phyloP scores from a whole-genome alignment of 2,797 vertebrate species.

The Paratrypauchen microcephalus region DNA sequence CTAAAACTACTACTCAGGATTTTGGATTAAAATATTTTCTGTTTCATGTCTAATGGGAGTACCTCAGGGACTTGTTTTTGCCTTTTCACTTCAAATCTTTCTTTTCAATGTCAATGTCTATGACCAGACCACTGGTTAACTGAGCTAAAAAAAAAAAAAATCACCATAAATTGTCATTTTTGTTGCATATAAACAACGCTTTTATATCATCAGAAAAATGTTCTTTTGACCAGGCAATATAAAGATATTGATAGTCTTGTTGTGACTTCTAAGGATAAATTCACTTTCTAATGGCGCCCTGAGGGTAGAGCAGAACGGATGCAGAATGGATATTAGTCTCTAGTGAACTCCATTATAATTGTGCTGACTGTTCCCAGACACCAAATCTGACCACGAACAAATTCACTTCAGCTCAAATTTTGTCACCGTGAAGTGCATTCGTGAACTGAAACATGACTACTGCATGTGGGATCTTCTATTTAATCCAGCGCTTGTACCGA shows the following conservation, averaged over 20 bases:
- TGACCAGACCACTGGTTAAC: background rate
- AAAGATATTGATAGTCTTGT: slow-evolving; percentile 7
- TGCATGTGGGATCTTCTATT: background rate
- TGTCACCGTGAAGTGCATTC: background rate
- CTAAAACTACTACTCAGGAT: background rate
- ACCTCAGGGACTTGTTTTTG: background rate
- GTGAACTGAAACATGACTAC: slow-evolving; percentile 6
- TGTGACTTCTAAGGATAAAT: slow-evolving; percentile 3
- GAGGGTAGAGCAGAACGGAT: background rate
- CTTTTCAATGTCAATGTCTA: background rate
- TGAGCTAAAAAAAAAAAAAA: background rate
- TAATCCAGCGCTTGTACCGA: background rate
- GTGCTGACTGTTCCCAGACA: slow-evolving; percentile 1
- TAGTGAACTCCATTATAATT: slow-evolving; percentile 8
- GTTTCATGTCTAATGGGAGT: background rate
- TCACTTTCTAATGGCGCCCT: background rate
- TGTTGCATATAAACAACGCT: background rate
- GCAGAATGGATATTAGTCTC: background rate
- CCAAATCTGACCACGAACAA: slow-evolving; percentile 5
- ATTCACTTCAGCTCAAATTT: background rate
- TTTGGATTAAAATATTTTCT: background rate
- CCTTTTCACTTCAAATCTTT: background rate
- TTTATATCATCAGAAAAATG: background rate
- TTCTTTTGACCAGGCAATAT: background rate
- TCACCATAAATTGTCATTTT: background rate